Evolutionary conservation across 2,113 vertebrate genomes (phyloP), one percentile per base, ranked within the genome.

Genomic region (Channa argus): DNA sequence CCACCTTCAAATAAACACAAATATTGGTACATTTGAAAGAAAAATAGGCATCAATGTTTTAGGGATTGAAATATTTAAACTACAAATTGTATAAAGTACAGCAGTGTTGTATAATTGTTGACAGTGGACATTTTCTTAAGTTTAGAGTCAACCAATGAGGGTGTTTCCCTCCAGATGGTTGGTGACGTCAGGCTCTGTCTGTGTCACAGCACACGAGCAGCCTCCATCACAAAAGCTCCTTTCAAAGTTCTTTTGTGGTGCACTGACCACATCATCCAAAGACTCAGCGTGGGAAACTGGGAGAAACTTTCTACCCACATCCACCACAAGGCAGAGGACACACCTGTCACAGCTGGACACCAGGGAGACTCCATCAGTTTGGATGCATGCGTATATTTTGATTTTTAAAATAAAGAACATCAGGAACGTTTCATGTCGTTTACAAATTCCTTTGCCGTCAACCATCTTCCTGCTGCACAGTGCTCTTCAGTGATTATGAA

Each of bases 91-190:
- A 49, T 49, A 33, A 24, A 24, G 24, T 24, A 24, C 24, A 2
- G 10, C 0, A 2, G 1, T 14, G n/a, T 0, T n/a, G 24, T 6
- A 15, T 9, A 4, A 34, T 4, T 51, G 6, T 5, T 3, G 10
- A 45, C 0, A 44, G 3, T 3, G 14, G 4, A 13, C 13, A 4
- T 39, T 24, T 63, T 24, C 39, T 41, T 41, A 63, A 49, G 2
- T 34, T 15, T 4, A 12, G 0, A 46, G 24, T 1, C 44, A 56
- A 4, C 72, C 67, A 72, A 67, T 70, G 50, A 38, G 59, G 12
- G 44, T 1, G 6, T 67, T 88, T 91, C 72, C 79, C 84, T 87
- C 78, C 88, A 89, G 82, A 92, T 85, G 82, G 79, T 51, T 45
- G 65, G 59, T 83, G 83, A 83, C 8, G 70, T 82, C 71, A 83